Evolutionary conservation across 2,888 invertebrate genomes (phyloP), one percentile per base, ranked within the genome.

Genomic region (Cyaniris semiargus): DNA sequence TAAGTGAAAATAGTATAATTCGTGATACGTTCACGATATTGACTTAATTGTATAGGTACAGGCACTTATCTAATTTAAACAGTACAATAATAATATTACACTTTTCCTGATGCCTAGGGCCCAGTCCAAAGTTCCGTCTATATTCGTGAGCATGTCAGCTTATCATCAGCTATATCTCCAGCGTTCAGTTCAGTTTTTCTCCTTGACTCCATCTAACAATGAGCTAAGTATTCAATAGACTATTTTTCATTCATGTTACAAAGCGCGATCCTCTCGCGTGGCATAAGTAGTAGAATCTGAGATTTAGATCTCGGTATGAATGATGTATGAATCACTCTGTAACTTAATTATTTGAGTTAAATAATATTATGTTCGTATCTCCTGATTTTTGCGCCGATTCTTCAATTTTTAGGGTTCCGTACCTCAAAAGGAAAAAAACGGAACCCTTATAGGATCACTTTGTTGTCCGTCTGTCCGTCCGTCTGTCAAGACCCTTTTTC

Each of bases 131-230:
- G 60, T 3, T 58, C 21, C 58, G 21, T 66, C 66, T 66, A 66
- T 66, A 66, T 66, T 66, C 18, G 66, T 66, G 13, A 21, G 27
- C 66, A 15, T 27, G 66, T 6, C 27, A 18, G 66, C 66, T 71
- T 71, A 71, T 71, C 71, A 38, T 10, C 18, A 3, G 38, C 34
- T 71, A 34, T 18, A 70, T 18, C 38, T 38, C 21, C 6, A 71
- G 18, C 38, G 38, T 71, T 71, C 71, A 71, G n/a, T 71, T 71
- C 71, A 71, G 34, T 71, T 38, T 71, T 38, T 71, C n/a, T 71
- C 71, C 71, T 38, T 71, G 71, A 71, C 71, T 71, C 38, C 71
- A 38, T 71, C 71, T 71, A 71, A 71, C 71, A 71, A 71, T 71
- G 38, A 10, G 38, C 71, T 71, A 38, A 38, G 71, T n/a, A 38